Evolutionary conservation across 2,113 vertebrate species (phyloP).

Genomic region (Reinhardtius hippoglossoides): DNA sequence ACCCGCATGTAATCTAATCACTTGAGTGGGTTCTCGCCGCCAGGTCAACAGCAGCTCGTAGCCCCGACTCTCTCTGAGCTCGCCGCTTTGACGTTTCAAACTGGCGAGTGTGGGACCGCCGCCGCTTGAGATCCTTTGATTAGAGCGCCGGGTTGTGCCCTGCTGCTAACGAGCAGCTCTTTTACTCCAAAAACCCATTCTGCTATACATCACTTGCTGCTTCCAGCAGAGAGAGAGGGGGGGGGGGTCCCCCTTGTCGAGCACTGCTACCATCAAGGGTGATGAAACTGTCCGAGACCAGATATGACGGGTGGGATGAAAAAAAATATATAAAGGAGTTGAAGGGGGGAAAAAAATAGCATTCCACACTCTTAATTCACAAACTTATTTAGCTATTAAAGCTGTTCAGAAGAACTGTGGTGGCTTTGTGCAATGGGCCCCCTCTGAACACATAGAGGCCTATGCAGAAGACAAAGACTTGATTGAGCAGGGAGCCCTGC

Average conservation of each 20-base stretch:
- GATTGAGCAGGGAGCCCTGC: constrained; percentile 76
- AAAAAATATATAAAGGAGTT: constrained; percentile 21
- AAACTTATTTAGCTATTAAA: constrained; percentile 77
- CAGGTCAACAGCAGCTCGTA: constrained; percentile 48
- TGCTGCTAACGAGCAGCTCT: constrained; percentile 65
- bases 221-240: constrained; percentile 46
- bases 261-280: constrained; percentile 34
- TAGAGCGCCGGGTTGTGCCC: constrained; percentile 45
- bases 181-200: constrained; percentile 37
- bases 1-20: constrained; percentile 78
- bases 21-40: constrained; percentile 57
- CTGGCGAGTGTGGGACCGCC: constrained; percentile 29
- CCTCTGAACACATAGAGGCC: constrained; percentile 70
- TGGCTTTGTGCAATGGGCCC: constrained; percentile 77
- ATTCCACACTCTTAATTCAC: constrained; percentile 77
- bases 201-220: constrained; percentile 48
- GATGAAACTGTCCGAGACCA: constrained; percentile 48
- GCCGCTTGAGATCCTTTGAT: constrained; percentile 66
- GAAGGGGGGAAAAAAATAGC: constrained; percentile 55
- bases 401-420: constrained; percentile 77
- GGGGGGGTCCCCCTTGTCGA: constrained; percentile 42
- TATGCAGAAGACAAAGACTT: constrained; percentile 79
- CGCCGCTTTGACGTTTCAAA: constrained; percentile 26
- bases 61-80: constrained; percentile 51
- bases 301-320: constrained; percentile 34